Percentiles rank a stretch among this genome's conserved stretches.
phyloP scores from a whole-genome alignment of 2,113 vertebrate genomes.

The Eolophus roseicapilla region DNA sequence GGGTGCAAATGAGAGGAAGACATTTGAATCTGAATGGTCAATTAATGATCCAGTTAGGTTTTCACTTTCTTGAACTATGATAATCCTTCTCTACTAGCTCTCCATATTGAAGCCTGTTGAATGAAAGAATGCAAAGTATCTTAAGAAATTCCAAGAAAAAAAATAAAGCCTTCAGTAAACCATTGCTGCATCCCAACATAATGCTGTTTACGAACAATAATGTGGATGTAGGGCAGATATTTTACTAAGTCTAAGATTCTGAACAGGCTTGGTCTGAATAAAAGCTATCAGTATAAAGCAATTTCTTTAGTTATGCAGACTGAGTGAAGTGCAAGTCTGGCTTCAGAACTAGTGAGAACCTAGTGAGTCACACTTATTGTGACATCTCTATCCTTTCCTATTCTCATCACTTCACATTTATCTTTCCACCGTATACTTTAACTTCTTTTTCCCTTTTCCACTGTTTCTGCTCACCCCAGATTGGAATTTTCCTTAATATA shows the following conservation, averaged over 20 bases:
- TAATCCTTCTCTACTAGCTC: constrained; percentile 79
- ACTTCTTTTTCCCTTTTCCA: not conserved
- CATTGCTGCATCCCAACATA: constrained; percentile 38
- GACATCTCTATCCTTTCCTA: not conserved
- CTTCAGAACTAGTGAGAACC: not conserved
- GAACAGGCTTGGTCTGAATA: not conserved
- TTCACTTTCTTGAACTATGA: constrained; percentile 76
- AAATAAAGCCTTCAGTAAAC: constrained; percentile 39
- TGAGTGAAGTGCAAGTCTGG: not conserved
- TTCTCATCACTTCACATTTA: not conserved
- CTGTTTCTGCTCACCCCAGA: not conserved
- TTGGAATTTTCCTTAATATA: not conserved
- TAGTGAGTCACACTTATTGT: not conserved
- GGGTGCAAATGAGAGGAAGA: constrained; percentile 65
- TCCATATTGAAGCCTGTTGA: constrained; percentile 59
- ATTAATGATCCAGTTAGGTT: constrained; percentile 85
- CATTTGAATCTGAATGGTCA: constrained; percentile 84
- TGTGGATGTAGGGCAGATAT: not conserved
- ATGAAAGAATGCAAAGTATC: constrained; percentile 64
- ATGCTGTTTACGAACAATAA: not conserved
- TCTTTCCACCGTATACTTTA: not conserved
- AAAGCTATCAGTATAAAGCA: not conserved
- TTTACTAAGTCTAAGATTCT: constrained; percentile 5
- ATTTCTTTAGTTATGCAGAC: not conserved
- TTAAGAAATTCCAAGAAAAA: constrained; percentile 47